A percentile compares a stretch with the other conserved stretches of the same genome.
Conservation (phyloP, 1,140 invertebrate genomes). For the Calliopsis andreniformis region DNA sequence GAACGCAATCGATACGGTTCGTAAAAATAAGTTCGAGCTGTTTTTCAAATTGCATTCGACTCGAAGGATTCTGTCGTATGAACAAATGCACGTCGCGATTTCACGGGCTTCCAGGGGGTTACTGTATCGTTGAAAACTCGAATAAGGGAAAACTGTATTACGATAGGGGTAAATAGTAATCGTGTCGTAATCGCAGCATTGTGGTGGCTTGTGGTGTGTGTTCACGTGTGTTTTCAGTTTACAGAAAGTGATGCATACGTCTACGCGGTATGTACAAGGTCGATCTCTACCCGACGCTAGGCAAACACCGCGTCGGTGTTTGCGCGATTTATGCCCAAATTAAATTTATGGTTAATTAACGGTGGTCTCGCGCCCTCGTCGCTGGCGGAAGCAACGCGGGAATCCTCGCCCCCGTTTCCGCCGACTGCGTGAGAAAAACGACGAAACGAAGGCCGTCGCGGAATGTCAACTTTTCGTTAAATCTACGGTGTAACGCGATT, state of each 20-base stretch:
- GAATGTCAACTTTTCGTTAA: conserved; percentile 25
- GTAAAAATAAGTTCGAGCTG: too few species aligned
- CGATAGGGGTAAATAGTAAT: conserved; percentile 12
- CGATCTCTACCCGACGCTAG: conserved; percentile 36
- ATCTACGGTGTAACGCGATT: neutral
- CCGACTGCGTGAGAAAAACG: neutral
- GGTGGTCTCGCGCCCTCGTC: conserved; percentile 42
- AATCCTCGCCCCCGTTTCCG: neutral
- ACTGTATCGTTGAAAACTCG: conserved; percentile 32
- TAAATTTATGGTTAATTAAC: conserved; percentile 62
- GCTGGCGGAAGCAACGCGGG: conserved; percentile 51
- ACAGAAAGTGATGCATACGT: conserved; percentile 42
- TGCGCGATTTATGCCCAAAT: conserved; percentile 75
- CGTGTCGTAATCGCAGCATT: conserved; percentile 41
- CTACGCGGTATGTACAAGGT: conserved; percentile 54
- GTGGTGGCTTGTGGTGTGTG: conserved; percentile 10
- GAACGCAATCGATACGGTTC: too few species aligned
- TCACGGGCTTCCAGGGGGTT: neutral
- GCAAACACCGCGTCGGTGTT: conserved; percentile 60
- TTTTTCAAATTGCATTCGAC: too few species aligned
- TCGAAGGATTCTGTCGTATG: too few species aligned
- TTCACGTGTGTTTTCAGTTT: conserved; percentile 37
- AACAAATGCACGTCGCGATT: neutral
- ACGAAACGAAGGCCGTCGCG: conserved; percentile 14
- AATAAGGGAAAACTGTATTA: conserved; percentile 23